Evolutionary conservation across 2,113 vertebrate species (phyloP), one percentile per base, ranked within the genome.

Genomic region (Phaetusa simplex): DNA sequence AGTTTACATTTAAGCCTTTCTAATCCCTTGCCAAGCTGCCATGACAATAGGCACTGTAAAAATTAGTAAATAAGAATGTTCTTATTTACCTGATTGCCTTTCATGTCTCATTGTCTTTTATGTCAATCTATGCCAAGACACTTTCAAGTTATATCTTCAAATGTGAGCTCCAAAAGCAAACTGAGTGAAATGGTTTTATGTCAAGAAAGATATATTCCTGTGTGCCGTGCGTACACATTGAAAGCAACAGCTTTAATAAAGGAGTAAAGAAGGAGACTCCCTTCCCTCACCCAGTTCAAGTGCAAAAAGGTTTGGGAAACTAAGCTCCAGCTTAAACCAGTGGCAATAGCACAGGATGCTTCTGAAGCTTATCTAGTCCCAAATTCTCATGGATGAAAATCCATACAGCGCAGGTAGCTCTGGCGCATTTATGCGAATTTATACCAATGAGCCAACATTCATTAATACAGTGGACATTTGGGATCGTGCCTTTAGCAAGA

Each of bases 1-100:
- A 61, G 95, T 95, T 89, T 89, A 84, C 58, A 84, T 96, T 94
- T 94, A 82, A 96, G 77, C 89, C 53, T 50, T 95, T 85, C 36
- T 91, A 91, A 91, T 87, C 70, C 61, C 22, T 73, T 93, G 36
- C 40, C 22, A 87, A 92, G 43, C 24, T 70, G 19, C 30, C n/a
- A 69, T 79, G 53, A 88, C 80, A 96, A 87, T 50, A 94, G 77
- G 18, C 56, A 69, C 77, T 80, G 64, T 80, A 82, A 89, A 91
- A 85, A 96, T 77, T 78, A 78, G 53, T 87, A 94, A 95, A 91
- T 84, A 91, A 91, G 27, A 61, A 56, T 77, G 84, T 86, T 84
- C 73, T 76, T 94, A 77, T 93, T 96, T 95, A 89, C 73, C 77
- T 87, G 83, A 70, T 89, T 91, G 81, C 53, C 42, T 73, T 94